phyloP scores from a whole-genome alignment of 2,113 vertebrate species.

The Spea bombifrons region DNA sequence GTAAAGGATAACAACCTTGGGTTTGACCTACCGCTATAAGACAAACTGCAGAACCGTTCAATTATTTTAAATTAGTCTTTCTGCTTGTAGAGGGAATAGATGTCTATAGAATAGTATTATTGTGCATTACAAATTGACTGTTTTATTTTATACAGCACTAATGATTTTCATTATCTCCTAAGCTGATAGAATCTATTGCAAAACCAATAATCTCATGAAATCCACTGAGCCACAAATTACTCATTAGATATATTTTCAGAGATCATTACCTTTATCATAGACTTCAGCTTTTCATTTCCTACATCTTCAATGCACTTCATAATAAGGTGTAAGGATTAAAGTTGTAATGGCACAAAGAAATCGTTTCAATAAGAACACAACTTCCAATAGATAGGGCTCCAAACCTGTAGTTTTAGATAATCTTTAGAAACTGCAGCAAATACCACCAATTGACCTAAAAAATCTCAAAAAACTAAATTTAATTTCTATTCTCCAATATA shows the following conservation, averaged over 20 bases:
- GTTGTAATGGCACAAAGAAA: slow-evolving; percentile 50
- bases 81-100: slow-evolving; percentile 56
- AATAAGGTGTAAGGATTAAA: slow-evolving; percentile 50
- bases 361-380: background rate
- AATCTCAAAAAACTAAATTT: too few relatives aligned
- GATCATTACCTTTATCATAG: slow-evolving; percentile 75
- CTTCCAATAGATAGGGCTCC: background rate
- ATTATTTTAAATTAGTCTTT: slow-evolving; percentile 56
- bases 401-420: background rate
- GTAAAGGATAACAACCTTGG: slow-evolving; percentile 33
- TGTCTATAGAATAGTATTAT: slow-evolving; percentile 51
- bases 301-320: slow-evolving; percentile 50
- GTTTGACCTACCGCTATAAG: slow-evolving; percentile 30
- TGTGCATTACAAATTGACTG: slow-evolving; percentile 59
- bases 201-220: slow-evolving; percentile 76
- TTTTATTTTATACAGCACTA: slow-evolving; percentile 64
- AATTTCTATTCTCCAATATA: too few relatives aligned
- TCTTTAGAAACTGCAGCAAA: background rate
- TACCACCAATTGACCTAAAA: too few relatives aligned
- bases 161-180: slow-evolving; percentile 74
- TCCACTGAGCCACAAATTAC: slow-evolving; percentile 76
- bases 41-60: slow-evolving; percentile 38
- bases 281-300: slow-evolving; percentile 66
- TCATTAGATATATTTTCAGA: slow-evolving; percentile 75
- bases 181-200: slow-evolving; percentile 76